Conservation (phyloP, 1,140 invertebrate genomes). For the roundworm (Caenorhabditis elegans) region DNA sequence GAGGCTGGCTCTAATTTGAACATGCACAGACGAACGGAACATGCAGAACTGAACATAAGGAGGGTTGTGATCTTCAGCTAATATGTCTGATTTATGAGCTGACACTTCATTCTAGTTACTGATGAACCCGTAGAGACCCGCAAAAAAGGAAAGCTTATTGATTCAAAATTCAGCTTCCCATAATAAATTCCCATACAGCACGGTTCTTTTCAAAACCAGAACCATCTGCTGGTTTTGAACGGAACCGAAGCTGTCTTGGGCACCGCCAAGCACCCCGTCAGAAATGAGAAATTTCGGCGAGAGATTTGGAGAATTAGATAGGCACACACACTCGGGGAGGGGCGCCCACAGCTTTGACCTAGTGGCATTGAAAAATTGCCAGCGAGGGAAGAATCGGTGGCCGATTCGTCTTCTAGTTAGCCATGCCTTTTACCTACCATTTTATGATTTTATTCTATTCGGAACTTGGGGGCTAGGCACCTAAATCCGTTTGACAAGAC, state of each 20-base stretch:
- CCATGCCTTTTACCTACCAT: slow-evolving; percentile 21
- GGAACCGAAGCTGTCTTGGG: not conserved
- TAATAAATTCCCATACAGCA: slow-evolving; percentile 23
- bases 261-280: slow-evolving; percentile 22
- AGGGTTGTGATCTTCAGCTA: no score
- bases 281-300: slow-evolving; percentile 19
- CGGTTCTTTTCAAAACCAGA: slow-evolving; percentile 13
- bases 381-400: not conserved
- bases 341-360: not conserved
- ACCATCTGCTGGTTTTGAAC: slow-evolving; percentile 20
- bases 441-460: no score
- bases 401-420: slow-evolving; percentile 25
- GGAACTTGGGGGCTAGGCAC: no score
- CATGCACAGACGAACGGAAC: no score
- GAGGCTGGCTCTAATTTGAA: not conserved
- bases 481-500: not conserved
- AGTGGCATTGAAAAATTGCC: slow-evolving; percentile 31
- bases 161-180: no score
- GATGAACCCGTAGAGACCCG: not conserved
- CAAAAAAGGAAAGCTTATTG: not conserved
- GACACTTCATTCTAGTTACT: no score
- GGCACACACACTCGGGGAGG: not conserved
- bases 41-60: not conserved
- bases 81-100: no score
- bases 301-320: not conserved